Percentiles rank a stretch among this genome's conserved stretches.
Evolutionary conservation across 2,113 vertebrate genomes (phyloP).

Genomic region (Shinisaurus crocodilurus): DNA sequence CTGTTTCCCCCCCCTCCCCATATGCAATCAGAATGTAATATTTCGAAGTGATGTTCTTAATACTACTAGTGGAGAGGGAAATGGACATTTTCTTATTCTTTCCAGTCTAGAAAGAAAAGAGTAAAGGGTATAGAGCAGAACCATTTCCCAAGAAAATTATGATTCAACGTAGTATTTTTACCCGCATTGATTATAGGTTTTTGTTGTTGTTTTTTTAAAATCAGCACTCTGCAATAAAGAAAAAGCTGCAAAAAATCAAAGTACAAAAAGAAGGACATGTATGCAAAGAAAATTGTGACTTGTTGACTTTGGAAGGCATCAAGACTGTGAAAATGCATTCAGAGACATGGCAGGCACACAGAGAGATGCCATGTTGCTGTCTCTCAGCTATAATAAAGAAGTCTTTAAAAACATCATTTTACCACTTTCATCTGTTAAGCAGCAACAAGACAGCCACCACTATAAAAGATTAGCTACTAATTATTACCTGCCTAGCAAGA

Average conservation of each 20-base stretch:
- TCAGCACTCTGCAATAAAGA: background rate
- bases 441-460: constrained; percentile 8
- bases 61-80: background rate
- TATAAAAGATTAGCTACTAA: constrained; percentile 32
- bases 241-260: background rate
- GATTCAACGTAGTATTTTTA: constrained; percentile 40
- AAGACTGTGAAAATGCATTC: constrained; percentile 42
- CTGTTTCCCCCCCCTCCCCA: background rate
- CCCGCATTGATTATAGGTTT: constrained; percentile 29
- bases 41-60: constrained; percentile 57
- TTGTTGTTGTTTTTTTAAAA: background rate
- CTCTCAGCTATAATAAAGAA: constrained; percentile 30
- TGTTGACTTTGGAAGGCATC: constrained; percentile 25
- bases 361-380: constrained; percentile 8
- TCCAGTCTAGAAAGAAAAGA: constrained; percentile 25
- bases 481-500: constrained; percentile 17
- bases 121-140: background rate
- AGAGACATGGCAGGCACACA: background rate
- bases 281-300: constrained; percentile 46
- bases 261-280: background rate
- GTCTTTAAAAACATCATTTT: constrained; percentile 33
- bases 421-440: constrained; percentile 9
- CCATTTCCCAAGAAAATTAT: constrained; percentile 16
- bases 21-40: constrained; percentile 34
- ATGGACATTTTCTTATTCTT: constrained; percentile 54